phyloP scores from a whole-genome alignment of 92 coral and sea anemone genomes.

The Galaxea fascicularis region DNA sequence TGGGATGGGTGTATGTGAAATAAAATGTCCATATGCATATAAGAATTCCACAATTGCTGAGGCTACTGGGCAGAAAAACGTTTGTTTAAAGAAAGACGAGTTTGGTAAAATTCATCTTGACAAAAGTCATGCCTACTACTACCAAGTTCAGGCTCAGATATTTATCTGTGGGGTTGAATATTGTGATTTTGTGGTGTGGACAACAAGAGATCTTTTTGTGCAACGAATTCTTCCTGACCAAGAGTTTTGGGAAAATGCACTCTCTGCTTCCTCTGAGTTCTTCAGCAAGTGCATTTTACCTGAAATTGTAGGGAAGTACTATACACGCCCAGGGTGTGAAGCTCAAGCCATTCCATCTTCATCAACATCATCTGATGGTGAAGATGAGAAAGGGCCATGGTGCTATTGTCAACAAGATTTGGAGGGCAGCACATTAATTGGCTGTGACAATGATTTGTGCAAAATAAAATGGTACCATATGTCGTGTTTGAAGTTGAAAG shows the following conservation, averaged over 20 bases:
- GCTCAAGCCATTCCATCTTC: constrained; percentile 9
- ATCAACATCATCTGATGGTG: constrained; percentile 12
- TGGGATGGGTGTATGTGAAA: constrained; percentile 49
- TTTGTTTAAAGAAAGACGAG: constrained; percentile 24
- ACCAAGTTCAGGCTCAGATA: constrained; percentile 22
- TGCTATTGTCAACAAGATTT: constrained; percentile 48
- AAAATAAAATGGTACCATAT: constrained; percentile 61
- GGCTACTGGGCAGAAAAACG: constrained; percentile 14
- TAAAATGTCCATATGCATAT: constrained; percentile 20
- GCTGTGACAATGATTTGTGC: constrained; percentile 44
- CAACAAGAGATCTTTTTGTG: constrained; percentile 19
- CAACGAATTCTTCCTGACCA: constrained; percentile 25
- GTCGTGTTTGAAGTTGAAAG: constrained; percentile 47
- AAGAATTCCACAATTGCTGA: constrained; percentile 20
- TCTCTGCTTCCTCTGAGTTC: constrained; percentile 8
- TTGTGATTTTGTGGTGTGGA: constrained; percentile 29
- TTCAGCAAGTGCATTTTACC: constrained; percentile 12
- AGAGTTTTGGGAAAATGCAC: constrained; percentile 16
- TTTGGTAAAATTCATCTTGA: constrained; percentile 12
- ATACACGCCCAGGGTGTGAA: constrained; percentile 6
- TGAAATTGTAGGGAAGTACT: constrained; percentile 11
- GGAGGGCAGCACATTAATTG: constrained; percentile 16
- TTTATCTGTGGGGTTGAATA: constrained; percentile 3
- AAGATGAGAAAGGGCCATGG: constrained; percentile 47
- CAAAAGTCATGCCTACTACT: constrained; percentile 21